A percentile compares a stretch with the other conserved stretches of the same genome.
Conservation (phyloP, 2,888 invertebrate genomes). For the Eubasilissa splendida region DNA sequence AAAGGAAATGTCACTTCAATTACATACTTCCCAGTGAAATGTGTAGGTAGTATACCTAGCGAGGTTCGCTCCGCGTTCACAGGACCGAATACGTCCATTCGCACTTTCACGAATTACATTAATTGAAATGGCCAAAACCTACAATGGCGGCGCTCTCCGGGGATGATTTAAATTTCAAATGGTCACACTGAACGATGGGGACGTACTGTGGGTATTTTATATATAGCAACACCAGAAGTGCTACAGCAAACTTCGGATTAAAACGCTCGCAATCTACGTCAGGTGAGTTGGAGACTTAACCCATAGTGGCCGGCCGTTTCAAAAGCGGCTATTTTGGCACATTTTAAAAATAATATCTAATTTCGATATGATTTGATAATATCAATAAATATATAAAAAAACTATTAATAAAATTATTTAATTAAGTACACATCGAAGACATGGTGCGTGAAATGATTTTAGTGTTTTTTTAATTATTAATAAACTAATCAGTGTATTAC, state of each 20-base stretch:
- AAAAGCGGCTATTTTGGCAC: not conserved
- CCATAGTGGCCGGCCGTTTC: not conserved
- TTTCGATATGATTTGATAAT: too few species aligned
- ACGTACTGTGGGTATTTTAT: not conserved
- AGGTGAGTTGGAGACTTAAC: constrained; percentile 36
- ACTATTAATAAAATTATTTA: too few species aligned
- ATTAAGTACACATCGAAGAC: too few species aligned
- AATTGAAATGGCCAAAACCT: constrained; percentile 54
- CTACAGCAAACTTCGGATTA: constrained; percentile 48
- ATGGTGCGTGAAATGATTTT: too few species aligned
- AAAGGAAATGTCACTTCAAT: too few species aligned
- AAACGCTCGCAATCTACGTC: constrained; percentile 29
- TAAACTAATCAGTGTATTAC: too few species aligned
- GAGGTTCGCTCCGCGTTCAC: not conserved
- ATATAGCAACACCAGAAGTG: constrained; percentile 43
- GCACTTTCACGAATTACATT: constrained; percentile 46
- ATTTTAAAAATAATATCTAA: too few species aligned
- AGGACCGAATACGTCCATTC: constrained; percentile 34
- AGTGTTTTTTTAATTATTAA: too few species aligned
- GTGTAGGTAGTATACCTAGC: too few species aligned
- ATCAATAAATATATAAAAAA: too few species aligned
- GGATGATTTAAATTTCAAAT: constrained; percentile 56
- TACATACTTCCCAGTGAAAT: too few species aligned
- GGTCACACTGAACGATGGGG: constrained; percentile 38
- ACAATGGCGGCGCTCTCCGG: constrained; percentile 41